A percentile compares a stretch with the other conserved stretches of the same genome.
These are phyloP conservation scores for Tetropium fuscum DNA, from an alignment of 2,888 invertebrate genomes.

Conservation along the genomic window DNA sequence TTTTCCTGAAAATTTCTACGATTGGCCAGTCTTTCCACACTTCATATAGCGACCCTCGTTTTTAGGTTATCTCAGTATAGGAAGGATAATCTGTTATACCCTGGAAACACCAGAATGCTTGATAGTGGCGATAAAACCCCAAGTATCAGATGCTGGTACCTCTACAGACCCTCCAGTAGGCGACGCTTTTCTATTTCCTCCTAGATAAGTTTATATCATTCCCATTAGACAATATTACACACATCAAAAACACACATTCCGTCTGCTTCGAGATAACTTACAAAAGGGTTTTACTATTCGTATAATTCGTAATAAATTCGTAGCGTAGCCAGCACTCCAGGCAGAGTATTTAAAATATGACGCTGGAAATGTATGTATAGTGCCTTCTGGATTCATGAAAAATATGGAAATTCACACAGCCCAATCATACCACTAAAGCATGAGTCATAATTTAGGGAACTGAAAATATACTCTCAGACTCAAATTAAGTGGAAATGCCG, in stretches of 20 bases:
- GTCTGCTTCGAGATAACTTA: conserved; percentile 6
- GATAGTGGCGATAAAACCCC: conserved; percentile 47
- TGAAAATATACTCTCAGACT: too few relatives aligned
- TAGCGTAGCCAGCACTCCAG: too few relatives aligned
- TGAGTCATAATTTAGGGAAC: too few relatives aligned
- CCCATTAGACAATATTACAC: conserved; percentile 35
- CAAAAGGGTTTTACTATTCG: conserved; percentile 18
- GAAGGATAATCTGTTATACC: conserved; percentile 47
- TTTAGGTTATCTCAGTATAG: conserved; percentile 21
- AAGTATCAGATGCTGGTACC: conserved; percentile 57
- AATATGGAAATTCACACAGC: too few relatives aligned
- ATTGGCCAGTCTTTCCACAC: conserved; percentile 15
- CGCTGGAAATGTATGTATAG: too few relatives aligned
- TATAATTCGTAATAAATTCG: background rate
- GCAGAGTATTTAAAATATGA: too few relatives aligned
- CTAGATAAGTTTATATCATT: conserved; percentile 35
- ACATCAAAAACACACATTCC: conserved; percentile 36
- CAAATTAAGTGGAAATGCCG: too few relatives aligned
- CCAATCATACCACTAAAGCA: too few relatives aligned
- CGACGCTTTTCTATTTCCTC: conserved; percentile 48
- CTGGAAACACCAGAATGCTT: conserved; percentile 43
- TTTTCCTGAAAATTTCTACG: conserved; percentile 2
- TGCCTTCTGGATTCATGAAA: too few relatives aligned
- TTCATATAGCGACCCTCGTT: conserved; percentile 25
- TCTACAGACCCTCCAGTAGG: conserved; percentile 41